Base-by-base conservation (phyloP, 92 coral and sea anemone genomes). In the Epizoanthus stellaris region DNA sequence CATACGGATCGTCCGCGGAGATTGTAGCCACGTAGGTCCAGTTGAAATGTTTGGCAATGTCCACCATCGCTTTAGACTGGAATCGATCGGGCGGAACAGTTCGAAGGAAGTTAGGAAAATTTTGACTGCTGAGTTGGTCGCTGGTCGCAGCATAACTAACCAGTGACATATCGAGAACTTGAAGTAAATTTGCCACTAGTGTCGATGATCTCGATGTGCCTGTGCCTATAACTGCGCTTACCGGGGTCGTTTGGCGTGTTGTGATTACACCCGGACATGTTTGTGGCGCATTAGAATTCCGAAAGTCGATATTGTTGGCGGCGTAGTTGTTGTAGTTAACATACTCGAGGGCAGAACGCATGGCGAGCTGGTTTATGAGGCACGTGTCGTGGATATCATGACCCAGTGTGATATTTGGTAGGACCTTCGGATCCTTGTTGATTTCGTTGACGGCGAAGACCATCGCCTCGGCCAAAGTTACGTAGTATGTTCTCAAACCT, bases 121-220 rank as follows among this genome's bases (percentile, higher is more conserved):
- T 87, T 16, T 75, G 67, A 40, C 92, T 94, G 80, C 98, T 95
- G 8, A 95, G 89, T 39, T 90, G 90, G 53, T 93, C 92, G 85
- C 98, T 94, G 20, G 98, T 92, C 0, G 98, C 98, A 13, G 94
- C 93, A 66, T 95, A 95, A 82, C 98, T 95, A 5, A 95, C 93
- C 4, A 95, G 86, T 2, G 98, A 91, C n/a, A 95, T 94, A 10
- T 85, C 87, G 40, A 89, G 94, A 5, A 92, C 92, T 36, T 89
- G 90, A 1, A 94, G 89, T 62, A 94, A 64, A 61, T 94, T 94
- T 0, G 95, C 81, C 14, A 91, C 95, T 4, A 92, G 82, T 2
- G 93, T 89, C 20, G 98, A 94, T 0, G 91, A 89, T 5, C 91
- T 75, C 0, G 98, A 94, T 2, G 80, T 92, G 3, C 98, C 98